Conservation (phyloP, 2,888 invertebrate genomes). For the Hyles lineata region DNA sequence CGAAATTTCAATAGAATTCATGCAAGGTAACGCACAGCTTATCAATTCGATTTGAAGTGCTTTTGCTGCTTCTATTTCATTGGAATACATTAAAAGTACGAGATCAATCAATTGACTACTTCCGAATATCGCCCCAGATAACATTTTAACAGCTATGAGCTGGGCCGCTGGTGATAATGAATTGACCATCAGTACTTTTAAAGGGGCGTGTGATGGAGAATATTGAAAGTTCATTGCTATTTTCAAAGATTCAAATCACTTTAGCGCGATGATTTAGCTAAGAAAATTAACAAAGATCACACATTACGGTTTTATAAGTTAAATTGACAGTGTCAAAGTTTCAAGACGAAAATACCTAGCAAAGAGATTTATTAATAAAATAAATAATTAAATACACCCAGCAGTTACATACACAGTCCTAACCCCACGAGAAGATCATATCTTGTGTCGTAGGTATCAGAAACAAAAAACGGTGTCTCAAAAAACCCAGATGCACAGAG, state of each 20-base stretch:
- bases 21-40: conserved; percentile 63
- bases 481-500: too few relatives aligned
- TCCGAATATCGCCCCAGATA: conserved; percentile 69
- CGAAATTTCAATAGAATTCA: conserved; percentile 59
- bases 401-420: too few relatives aligned
- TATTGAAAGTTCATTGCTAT: conserved; percentile 66
- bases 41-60: conserved; percentile 59
- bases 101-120: conserved; percentile 60
- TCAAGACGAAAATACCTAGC: too few relatives aligned
- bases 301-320: background rate
- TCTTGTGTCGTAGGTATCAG: too few relatives aligned
- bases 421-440: too few relatives aligned
- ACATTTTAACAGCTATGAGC: conserved; percentile 62
- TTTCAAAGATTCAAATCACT: background rate
- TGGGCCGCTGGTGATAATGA: conserved; percentile 60
- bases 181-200: conserved; percentile 68
- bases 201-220: conserved; percentile 46
- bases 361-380: too few relatives aligned
- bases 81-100: conserved; percentile 64
- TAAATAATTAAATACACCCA: too few relatives aligned
- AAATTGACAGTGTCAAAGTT: too few relatives aligned
- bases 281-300: background rate
- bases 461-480: too few relatives aligned
- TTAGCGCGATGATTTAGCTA: too few relatives aligned
- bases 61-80: conserved; percentile 59